Evolutionary conservation across 2,113 vertebrate genomes (phyloP).

Genomic region (Cranoglanis bouderius): DNA sequence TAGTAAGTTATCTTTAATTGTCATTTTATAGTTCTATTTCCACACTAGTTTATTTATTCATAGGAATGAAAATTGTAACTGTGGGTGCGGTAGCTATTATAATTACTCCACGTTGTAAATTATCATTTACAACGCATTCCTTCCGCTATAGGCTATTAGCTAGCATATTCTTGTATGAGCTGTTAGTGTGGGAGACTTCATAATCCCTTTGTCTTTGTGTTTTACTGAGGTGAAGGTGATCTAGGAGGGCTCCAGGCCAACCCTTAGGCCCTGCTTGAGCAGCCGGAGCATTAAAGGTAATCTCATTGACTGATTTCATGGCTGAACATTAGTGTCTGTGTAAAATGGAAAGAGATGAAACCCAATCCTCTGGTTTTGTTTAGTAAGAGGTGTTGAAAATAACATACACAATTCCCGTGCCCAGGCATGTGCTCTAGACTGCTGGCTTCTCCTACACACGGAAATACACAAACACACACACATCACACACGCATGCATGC

Average conservation of each 20-base stretch:
- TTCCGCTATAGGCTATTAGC: neutral
- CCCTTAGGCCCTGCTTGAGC: conserved; percentile 42
- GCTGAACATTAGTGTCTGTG: conserved; percentile 58
- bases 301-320: conserved; percentile 54
- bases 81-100: neutral
- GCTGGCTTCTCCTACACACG: conserved; percentile 8
- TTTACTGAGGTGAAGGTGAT: conserved; percentile 13
- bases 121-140: neutral
- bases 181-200: conserved; percentile 10
- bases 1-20: neutral
- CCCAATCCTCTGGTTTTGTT: conserved; percentile 58
- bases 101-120: neutral
- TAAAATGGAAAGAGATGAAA: conserved; percentile 57
- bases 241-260: conserved; percentile 22
- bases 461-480: conserved; percentile 43
- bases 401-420: conserved; percentile 58
- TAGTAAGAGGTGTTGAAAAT: conserved; percentile 48
- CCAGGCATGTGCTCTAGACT: conserved; percentile 60
- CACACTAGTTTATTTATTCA: neutral
- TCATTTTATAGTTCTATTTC: neutral
- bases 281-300: conserved; percentile 51
- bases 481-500: conserved; percentile 54
- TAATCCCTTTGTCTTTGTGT: conserved; percentile 29
- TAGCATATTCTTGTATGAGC: neutral
- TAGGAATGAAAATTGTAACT: neutral